Percentiles rank a stretch among this genome's conserved stretches.
These are phyloP conservation scores for Hydrotaea diabolus DNA, from an alignment of 2,888 invertebrate species.

Conservation along the genomic window DNA sequence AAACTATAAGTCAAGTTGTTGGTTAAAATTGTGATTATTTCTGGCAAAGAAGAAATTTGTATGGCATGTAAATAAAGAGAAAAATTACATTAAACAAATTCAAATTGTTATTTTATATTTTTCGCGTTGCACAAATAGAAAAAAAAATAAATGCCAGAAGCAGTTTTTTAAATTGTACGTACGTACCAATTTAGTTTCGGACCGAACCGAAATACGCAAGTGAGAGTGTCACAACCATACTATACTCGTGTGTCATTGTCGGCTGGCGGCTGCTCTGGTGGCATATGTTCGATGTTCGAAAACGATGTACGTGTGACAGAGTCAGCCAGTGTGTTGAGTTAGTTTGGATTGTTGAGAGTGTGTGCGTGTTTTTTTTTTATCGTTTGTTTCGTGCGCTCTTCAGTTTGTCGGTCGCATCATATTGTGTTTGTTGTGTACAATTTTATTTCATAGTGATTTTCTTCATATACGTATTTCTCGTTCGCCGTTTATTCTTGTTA, in stretches of 20 bases:
- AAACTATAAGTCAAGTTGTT: neutral
- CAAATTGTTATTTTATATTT: slow-evolving; percentile 50
- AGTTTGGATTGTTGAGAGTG: neutral
- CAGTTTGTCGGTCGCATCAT: slow-evolving; percentile 44
- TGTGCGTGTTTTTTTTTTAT: slow-evolving; percentile 35
- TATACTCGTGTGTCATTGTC: slow-evolving; percentile 49
- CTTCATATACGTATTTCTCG: slow-evolving; percentile 43
- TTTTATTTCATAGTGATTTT: slow-evolving; percentile 50
- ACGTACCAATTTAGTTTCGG: slow-evolving; percentile 20
- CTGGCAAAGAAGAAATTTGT: neutral
- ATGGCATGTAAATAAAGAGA: neutral
- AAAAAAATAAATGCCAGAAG: slow-evolving; percentile 59
- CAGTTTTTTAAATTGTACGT: slow-evolving; percentile 35
- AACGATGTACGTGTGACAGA: slow-evolving; percentile 60
- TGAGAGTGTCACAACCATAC: slow-evolving; percentile 59
- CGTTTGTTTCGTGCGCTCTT: slow-evolving; percentile 49
- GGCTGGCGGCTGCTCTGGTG: neutral
- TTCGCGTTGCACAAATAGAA: slow-evolving; percentile 73
- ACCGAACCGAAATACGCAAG: slow-evolving; percentile 48
- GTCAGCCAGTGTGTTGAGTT: slow-evolving; percentile 48
- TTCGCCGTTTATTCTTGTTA: slow-evolving; percentile 41
- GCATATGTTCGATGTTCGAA: slow-evolving; percentile 31
- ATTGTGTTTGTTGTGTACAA: slow-evolving; percentile 53
- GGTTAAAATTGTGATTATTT: neutral
- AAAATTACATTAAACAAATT: slow-evolving; percentile 3